A percentile compares a stretch with the other conserved stretches of the same genome.
phyloP scores from a whole-genome alignment of 2,113 vertebrate genomes.

The Crotalus horridus region DNA sequence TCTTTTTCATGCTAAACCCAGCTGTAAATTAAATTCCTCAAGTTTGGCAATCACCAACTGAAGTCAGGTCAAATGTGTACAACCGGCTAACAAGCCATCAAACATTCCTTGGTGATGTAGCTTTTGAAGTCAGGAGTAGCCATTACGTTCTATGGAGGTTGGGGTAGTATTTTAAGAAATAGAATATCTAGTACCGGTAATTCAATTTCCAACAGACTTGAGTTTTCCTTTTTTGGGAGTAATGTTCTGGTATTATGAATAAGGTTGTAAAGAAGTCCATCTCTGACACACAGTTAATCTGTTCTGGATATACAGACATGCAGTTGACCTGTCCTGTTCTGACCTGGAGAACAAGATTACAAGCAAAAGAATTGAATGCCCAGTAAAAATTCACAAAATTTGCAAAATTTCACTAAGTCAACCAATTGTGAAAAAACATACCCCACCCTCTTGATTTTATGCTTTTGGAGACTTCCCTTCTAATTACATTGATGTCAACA shows the following conservation, averaged over 20 bases:
- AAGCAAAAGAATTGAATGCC: neutral
- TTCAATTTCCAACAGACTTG: neutral
- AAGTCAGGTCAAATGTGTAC: constrained; percentile 1
- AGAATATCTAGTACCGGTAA: constrained; percentile 5
- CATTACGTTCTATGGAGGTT: constrained; percentile 1
- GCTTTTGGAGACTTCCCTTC: neutral
- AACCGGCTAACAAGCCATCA: neutral
- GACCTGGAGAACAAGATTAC: neutral
- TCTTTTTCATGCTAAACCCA: constrained; percentile 5
- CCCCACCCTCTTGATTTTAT: neutral
- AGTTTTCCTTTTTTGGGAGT: neutral
- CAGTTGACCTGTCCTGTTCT: neutral
- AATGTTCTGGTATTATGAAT: neutral
- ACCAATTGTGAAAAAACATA: neutral
- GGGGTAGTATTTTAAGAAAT: neutral
- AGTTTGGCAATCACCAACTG: constrained; percentile 1
- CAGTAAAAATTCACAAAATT: neutral
- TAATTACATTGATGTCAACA: neutral
- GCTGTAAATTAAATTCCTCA: neutral
- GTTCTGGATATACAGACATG: neutral
- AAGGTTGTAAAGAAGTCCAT: neutral
- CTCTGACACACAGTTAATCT: neutral
- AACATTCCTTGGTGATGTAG: neutral
- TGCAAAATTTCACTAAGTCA: neutral
- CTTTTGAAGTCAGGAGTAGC: constrained; percentile 13